Conservation (phyloP, 2,797 vertebrate species). For the Remorina albescens region DNA sequence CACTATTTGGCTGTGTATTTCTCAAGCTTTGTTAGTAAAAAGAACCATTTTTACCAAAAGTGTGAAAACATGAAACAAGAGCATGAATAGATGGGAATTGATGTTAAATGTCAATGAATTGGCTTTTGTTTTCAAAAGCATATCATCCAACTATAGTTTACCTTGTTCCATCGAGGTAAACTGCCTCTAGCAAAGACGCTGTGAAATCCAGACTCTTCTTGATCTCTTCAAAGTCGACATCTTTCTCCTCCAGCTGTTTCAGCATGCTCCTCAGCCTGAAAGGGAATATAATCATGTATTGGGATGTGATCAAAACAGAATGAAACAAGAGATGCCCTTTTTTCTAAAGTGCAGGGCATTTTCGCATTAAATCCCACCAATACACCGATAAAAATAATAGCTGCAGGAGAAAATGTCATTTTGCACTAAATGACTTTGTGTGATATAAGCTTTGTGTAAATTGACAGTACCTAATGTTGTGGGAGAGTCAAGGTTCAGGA, state of each 20-base stretch:
- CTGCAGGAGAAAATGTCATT: conserved; percentile 16
- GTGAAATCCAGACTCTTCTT: conserved; percentile 92
- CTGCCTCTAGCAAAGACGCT: conserved; percentile 90
- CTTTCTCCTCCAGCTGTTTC: conserved; percentile 91
- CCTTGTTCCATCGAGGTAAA: conserved; percentile 92
- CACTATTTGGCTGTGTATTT: not conserved
- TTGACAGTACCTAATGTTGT: conserved; percentile 24
- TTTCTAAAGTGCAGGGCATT: not conserved
- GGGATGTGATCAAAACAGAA: conserved; percentile 18
- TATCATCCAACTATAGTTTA: conserved; percentile 52
- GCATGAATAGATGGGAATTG: not conserved
- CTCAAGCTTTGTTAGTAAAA: not conserved
- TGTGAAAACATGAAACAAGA: not conserved
- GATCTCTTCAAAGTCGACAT: conserved; percentile 91
- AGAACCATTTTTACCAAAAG: not conserved
- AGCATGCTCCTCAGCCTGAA: conserved; percentile 89
- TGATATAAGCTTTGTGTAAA: conserved; percentile 16
- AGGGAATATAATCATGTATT: conserved; percentile 21
- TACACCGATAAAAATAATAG: conserved; percentile 19
- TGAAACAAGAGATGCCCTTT: conserved; percentile 10
- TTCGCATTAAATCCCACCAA: conserved; percentile 15
- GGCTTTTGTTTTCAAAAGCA: not conserved
- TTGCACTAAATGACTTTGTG: conserved; percentile 31
- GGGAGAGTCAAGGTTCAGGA: conserved; percentile 17
- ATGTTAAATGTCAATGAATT: not conserved